These are phyloP conservation scores for Corythucha ciliata DNA, from an alignment of 2,888 invertebrate species.

Conservation along the genomic window DNA sequence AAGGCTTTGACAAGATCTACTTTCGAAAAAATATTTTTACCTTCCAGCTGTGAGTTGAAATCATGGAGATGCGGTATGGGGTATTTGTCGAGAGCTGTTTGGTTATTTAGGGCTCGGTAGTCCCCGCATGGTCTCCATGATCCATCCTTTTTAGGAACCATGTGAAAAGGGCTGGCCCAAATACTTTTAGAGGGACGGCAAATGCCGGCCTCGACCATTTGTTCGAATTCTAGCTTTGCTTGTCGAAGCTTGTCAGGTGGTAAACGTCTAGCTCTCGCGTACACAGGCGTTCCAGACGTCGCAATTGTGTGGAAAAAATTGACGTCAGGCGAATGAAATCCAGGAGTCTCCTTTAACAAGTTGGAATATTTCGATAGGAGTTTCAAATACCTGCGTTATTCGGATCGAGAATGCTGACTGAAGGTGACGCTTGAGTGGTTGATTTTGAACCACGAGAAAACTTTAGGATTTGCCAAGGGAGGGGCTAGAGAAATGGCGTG, in stretches of 20 bases:
- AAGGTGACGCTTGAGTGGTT: no score
- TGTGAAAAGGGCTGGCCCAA: slow-evolving; percentile 35
- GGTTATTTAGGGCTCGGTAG: slow-evolving; percentile 34
- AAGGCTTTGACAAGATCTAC: slow-evolving; percentile 31
- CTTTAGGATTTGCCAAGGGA: no score
- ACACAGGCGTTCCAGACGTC: slow-evolving; percentile 29
- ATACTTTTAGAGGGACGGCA: slow-evolving; percentile 32
- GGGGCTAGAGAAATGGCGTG: no score
- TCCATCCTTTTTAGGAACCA: slow-evolving; percentile 33
- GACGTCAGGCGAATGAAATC: background rate
- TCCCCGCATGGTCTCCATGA: slow-evolving; percentile 37
- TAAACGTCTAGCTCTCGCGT: slow-evolving; percentile 31
- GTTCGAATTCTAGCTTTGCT: slow-evolving; percentile 32
- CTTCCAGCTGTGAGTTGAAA: slow-evolving; percentile 25
- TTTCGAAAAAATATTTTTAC: slow-evolving; percentile 26
- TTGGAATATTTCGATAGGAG: slow-evolving; percentile 2
- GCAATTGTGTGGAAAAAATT: slow-evolving; percentile 6
- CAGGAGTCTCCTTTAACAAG: slow-evolving; percentile 1
- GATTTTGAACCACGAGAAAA: no score
- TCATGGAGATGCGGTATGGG: slow-evolving; percentile 35
- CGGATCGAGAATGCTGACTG: no score
- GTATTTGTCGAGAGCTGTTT: slow-evolving; percentile 35
- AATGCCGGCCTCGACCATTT: slow-evolving; percentile 30
- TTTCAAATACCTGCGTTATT: no score
- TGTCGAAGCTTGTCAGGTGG: slow-evolving; percentile 22